Evolutionary conservation across 2,797 vertebrate genomes (phyloP).

Genomic region (Mastacembelus armatus): DNA sequence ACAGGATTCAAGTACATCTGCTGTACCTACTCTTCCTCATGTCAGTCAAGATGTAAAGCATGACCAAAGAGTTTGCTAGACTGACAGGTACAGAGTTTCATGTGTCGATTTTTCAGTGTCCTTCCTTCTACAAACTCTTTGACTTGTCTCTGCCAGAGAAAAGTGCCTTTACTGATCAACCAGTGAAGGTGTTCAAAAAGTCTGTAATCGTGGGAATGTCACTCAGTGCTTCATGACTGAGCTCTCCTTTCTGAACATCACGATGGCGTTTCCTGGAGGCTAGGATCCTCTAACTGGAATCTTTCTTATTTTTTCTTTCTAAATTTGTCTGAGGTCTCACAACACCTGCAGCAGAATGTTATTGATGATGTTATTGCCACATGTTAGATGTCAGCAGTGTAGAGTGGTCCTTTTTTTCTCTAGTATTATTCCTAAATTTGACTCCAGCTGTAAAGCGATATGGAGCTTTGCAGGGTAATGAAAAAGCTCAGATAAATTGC

Average conservation of each 20-base stretch:
- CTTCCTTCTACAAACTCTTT: slow-evolving; percentile 10
- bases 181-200: slow-evolving; percentile 4
- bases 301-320: no score
- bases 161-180: slow-evolving; percentile 1
- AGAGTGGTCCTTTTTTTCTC: no score
- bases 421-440: no score
- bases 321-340: no score
- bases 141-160: slow-evolving; percentile 19
- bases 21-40: slow-evolving; percentile 17
- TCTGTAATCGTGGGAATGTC: neutral
- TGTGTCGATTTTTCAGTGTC: slow-evolving; percentile 49
- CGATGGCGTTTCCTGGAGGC: neutral
- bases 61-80: slow-evolving; percentile 33
- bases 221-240: neutral
- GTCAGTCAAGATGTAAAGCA: slow-evolving; percentile 39
- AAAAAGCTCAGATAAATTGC: no score
- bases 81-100: slow-evolving; percentile 20
- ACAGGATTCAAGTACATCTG: slow-evolving; percentile 27
- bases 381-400: no score
- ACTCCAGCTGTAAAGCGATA: no score
- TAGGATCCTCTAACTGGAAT: neutral
- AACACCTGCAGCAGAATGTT: no score
- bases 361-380: no score
- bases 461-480: no score
- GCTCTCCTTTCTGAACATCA: neutral